phyloP scores from a whole-genome alignment of 2,888 invertebrate genomes.

The Coelopa pilipes region DNA sequence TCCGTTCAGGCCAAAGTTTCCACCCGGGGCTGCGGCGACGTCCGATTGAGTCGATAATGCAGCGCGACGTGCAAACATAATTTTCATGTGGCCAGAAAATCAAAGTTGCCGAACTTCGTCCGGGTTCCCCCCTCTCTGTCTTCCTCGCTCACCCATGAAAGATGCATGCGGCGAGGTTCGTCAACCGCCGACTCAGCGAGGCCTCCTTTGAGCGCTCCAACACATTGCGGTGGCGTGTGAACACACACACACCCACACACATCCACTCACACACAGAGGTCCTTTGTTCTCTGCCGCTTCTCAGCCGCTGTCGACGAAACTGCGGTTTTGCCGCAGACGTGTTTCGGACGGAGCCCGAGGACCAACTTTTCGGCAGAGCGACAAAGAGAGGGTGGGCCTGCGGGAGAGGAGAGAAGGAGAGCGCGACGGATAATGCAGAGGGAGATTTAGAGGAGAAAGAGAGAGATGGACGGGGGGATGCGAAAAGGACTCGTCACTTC shows the following conservation, averaged over 20 bases:
- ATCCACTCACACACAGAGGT: not conserved
- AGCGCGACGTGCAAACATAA: slow-evolving; percentile 41
- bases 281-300: not conserved
- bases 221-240: slow-evolving; percentile 1
- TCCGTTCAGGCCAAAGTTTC: no score
- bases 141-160: slow-evolving; percentile 41
- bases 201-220: slow-evolving; percentile 27
- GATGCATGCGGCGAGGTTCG: slow-evolving; percentile 37
- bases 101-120: slow-evolving; percentile 39
- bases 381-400: no score
- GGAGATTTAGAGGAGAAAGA: no score
- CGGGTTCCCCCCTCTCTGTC: slow-evolving; percentile 21
- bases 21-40: slow-evolving; percentile 1
- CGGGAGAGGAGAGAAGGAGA: no score
- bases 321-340: slow-evolving; percentile 45
- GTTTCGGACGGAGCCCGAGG: slow-evolving; percentile 45
- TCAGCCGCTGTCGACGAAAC: slow-evolving; percentile 4
- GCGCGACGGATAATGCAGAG: no score
- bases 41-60: slow-evolving; percentile 38
- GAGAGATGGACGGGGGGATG: no score
- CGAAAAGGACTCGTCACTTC: no score
- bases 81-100: slow-evolving; percentile 43
- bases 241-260: not conserved
- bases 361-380: no score
- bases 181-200: not conserved